A percentile compares a stretch with the other conserved stretches of the same genome.
These are phyloP conservation scores for Procambarus clarkii DNA, from an alignment of 1,140 invertebrate species.

Conservation along the genomic window DNA sequence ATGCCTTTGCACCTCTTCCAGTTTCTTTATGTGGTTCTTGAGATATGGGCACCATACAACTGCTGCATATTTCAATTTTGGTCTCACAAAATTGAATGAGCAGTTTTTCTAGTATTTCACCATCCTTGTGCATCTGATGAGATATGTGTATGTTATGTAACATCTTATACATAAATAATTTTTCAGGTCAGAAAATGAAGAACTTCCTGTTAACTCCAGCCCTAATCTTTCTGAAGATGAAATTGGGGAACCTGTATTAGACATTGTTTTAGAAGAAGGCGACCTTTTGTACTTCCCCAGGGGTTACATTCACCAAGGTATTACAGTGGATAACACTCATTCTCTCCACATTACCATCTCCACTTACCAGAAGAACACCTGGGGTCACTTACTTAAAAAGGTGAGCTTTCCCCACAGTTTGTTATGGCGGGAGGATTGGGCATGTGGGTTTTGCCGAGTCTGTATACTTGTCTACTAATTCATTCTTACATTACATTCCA, in stretches of 20 bases:
- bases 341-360: conserved; percentile 96
- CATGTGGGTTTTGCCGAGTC: too few species aligned
- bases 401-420: neutral
- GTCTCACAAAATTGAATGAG: too few species aligned
- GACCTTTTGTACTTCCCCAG: conserved; percentile 94
- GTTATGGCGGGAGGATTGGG: too few species aligned
- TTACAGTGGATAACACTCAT: conserved; percentile 84
- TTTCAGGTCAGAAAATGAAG: conserved; percentile 78
- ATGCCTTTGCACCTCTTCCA: too few species aligned
- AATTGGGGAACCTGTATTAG: conserved; percentile 86
- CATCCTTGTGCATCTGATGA: too few species aligned
- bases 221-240: conserved; percentile 87
- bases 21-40: too few species aligned
- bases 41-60: too few species aligned
- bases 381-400: conserved; percentile 90
- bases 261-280: conserved; percentile 88
- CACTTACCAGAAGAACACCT: conserved; percentile 92
- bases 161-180: neutral
- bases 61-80: too few species aligned
- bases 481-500: too few species aligned
- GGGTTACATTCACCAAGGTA: conserved; percentile 94
- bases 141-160: too few species aligned
- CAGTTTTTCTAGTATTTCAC: too few species aligned
- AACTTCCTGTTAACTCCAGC: conserved; percentile 88
- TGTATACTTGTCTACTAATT: too few species aligned